Evolutionary conservation across 2,888 invertebrate species (phyloP).

Genomic region (Crematogaster levior): DNA sequence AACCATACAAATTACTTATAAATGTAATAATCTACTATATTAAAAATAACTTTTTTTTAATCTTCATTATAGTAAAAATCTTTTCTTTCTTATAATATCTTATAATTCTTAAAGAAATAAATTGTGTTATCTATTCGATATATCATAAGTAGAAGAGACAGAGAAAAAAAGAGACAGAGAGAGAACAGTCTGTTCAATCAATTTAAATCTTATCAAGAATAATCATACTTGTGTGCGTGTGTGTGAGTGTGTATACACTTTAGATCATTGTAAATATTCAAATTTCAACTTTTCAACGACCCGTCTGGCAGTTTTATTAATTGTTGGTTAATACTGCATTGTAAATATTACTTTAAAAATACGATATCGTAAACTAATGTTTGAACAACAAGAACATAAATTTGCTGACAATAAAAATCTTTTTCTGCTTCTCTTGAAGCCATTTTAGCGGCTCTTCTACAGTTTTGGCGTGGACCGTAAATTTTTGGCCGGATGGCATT

Average conservation of each 20-base stretch:
- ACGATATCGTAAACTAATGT: neutral
- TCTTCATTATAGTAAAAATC: no score
- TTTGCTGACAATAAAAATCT: slow-evolving; percentile 18
- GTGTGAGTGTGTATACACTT: neutral
- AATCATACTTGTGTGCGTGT: no score
- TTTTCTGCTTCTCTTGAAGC: neutral
- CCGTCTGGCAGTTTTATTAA: no score
- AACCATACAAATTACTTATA: neutral
- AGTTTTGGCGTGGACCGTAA: slow-evolving; percentile 37
- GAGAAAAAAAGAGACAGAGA: no score
- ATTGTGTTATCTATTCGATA: neutral
- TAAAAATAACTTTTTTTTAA: no score
- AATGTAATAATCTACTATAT: neutral
- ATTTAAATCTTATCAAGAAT: neutral
- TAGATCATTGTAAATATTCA: neutral
- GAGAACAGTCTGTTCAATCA: neutral
- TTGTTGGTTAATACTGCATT: no score
- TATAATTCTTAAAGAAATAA: neutral
- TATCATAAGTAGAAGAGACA: no score
- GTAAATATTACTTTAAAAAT: neutral
- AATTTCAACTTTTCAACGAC: no score
- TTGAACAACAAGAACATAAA: slow-evolving; percentile 9
- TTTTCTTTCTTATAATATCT: neutral
- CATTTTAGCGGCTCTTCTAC: slow-evolving; percentile 27
- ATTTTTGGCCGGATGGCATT: slow-evolving; percentile 33